Evolutionary conservation across 2,113 vertebrate species (phyloP).

Genomic region (Ifrita kowaldi): DNA sequence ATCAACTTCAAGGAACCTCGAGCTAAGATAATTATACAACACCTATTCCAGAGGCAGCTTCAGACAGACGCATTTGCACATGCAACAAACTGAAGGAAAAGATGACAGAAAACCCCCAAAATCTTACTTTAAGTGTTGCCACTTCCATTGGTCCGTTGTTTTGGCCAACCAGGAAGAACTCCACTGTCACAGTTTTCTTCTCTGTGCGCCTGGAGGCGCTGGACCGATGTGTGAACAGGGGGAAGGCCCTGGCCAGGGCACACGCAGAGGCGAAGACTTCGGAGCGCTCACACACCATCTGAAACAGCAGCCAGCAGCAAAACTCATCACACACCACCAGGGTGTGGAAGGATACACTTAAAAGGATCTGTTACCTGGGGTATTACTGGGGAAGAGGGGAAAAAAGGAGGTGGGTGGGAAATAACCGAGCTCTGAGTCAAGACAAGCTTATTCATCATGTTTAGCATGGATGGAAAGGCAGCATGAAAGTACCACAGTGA

Average conservation of each 20-base stretch:
- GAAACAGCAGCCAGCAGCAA: constrained; percentile 30
- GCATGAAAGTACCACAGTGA: not conserved
- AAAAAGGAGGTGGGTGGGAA: not conserved
- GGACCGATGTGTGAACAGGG: constrained; percentile 90
- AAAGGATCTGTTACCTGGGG: not conserved
- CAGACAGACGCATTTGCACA: not conserved
- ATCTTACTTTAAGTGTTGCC: constrained; percentile 82
- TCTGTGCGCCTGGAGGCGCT: constrained; percentile 77
- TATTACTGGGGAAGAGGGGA: rapidly evolving
- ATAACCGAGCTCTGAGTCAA: not conserved
- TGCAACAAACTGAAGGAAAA: not conserved
- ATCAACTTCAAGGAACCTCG: not conserved
- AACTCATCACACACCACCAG: not conserved
- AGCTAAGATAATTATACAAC: not conserved
- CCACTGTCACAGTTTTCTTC: constrained; percentile 86
- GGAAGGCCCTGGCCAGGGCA: constrained; percentile 90
- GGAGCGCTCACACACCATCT: constrained; percentile 91
- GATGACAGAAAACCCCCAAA: not conserved
- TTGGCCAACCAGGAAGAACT: constrained; percentile 87
- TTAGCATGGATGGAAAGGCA: not conserved
- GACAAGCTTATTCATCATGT: rapidly evolving
- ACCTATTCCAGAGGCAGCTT: not conserved
- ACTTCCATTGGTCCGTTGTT: constrained; percentile 81
- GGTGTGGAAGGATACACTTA: not conserved
- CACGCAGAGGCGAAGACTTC: constrained; percentile 92